These are phyloP conservation scores for Oreochromis aureus DNA, from an alignment of 2,113 vertebrate species.

Conservation along the genomic window DNA sequence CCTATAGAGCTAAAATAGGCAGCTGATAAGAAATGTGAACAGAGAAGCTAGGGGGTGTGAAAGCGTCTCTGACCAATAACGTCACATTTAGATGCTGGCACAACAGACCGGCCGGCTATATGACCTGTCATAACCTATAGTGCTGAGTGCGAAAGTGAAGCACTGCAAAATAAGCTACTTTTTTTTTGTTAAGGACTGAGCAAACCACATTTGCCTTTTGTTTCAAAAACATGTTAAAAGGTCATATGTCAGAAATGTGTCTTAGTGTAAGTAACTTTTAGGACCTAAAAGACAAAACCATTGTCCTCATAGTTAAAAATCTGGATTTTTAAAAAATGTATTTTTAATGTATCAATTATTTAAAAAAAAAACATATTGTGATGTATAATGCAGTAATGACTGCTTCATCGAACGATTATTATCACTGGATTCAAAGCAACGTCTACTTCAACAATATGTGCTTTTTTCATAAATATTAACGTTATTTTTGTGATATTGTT, in stretches of 20 bases:
- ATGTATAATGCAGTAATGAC: neutral
- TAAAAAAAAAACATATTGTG: rapidly evolving
- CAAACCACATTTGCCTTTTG: rapidly evolving
- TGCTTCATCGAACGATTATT: neutral
- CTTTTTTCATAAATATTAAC: neutral
- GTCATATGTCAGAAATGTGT: neutral
- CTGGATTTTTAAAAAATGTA: rapidly evolving
- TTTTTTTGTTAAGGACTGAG: neutral
- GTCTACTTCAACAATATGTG: no score
- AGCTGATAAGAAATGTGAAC: neutral
- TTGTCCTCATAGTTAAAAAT: neutral
- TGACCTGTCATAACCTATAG: rapidly evolving
- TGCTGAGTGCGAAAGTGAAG: neutral
- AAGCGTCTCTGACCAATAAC: neutral
- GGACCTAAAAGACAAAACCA: neutral
- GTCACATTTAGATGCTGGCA: neutral
- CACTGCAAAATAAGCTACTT: neutral
- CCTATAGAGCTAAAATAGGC: neutral
- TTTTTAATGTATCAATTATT: neutral
- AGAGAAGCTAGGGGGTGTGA: neutral
- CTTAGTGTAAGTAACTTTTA: neutral
- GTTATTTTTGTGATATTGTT: neutral
- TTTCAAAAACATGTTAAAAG: neutral
- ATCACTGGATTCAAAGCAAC: neutral
- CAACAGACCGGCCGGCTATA: neutral